Conservation (phyloP, 2,113 vertebrate genomes). For the Hydrolagus affinis region DNA sequence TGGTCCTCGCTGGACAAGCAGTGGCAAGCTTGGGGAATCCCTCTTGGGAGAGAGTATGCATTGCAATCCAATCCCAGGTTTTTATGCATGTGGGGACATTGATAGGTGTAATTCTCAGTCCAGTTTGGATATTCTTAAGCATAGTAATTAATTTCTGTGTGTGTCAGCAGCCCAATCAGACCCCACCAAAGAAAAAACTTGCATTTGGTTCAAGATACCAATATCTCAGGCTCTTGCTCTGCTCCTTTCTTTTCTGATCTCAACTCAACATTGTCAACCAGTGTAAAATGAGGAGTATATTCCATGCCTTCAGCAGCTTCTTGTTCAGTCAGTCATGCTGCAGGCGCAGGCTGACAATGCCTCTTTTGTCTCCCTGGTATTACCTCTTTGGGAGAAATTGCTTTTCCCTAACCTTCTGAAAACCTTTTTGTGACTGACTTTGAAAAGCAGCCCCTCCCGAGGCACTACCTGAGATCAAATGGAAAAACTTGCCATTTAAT, state of each 20-base stretch:
- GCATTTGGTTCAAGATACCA: background rate
- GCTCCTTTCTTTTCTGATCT: background rate
- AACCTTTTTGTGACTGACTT: background rate
- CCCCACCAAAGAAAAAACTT: no score
- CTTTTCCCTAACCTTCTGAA: background rate
- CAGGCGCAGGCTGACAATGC: background rate
- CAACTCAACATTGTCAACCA: background rate
- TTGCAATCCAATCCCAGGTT: no score
- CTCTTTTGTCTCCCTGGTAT: background rate
- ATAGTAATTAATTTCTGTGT: no score
- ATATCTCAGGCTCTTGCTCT: background rate
- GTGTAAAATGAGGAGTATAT: background rate
- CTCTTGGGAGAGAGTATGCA: no score
- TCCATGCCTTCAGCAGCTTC: background rate
- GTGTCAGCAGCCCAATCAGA: no score
- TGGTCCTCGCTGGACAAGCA: no score
- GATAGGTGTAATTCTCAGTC: no score
- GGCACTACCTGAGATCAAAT: constrained; percentile 19
- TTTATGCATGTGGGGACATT: no score
- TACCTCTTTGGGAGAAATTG: background rate
- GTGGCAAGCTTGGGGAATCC: no score
- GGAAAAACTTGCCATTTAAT: background rate
- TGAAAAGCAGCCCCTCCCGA: background rate
- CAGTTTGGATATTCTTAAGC: no score
- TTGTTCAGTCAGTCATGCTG: background rate